A percentile compares a stretch with the other conserved stretches of the same genome.
Evolutionary conservation across 1,140 invertebrate species (phyloP).

Genomic region (Cryptotermes secundus): DNA sequence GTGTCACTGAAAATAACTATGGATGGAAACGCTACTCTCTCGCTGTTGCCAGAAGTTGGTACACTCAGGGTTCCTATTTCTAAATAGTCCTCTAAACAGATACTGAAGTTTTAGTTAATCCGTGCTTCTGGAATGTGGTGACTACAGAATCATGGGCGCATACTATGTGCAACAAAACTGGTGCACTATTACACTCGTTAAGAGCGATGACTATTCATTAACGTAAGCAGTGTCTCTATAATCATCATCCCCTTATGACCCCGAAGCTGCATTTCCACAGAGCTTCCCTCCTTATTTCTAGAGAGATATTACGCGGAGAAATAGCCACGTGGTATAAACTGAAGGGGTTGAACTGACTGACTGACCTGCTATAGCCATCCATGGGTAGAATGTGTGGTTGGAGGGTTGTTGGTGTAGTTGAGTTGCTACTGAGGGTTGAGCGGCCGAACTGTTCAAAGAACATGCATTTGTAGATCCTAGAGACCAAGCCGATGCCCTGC

Average conservation of each 20-base stretch:
- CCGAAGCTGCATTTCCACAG: background rate
- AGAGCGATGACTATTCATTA: background rate
- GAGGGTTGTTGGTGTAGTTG: slow-evolving; percentile 79
- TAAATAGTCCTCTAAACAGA: background rate
- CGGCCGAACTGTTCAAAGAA: slow-evolving; percentile 67
- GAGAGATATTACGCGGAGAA: background rate
- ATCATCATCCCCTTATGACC: background rate
- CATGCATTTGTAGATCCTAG: slow-evolving; percentile 71
- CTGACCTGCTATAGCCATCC: slow-evolving; percentile 98
- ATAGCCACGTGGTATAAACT: background rate
- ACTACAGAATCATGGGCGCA: background rate
- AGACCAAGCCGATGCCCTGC: slow-evolving; percentile 60
- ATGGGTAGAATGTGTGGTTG: slow-evolving; percentile 94
- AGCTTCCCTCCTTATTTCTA: background rate
- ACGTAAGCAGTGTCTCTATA: background rate
- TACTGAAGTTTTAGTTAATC: background rate
- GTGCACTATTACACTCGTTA: background rate
- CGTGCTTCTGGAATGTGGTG: background rate
- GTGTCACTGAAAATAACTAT: too few species aligned
- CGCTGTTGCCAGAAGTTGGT: too few species aligned
- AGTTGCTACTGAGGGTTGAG: slow-evolving; percentile 69
- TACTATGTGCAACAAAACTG: background rate
- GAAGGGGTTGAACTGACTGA: background rate
- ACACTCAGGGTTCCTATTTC: too few species aligned
- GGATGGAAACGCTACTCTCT: too few species aligned